Conservation (phyloP, 2,797 vertebrate species). For the Pipistrellus kuhlii region DNA sequence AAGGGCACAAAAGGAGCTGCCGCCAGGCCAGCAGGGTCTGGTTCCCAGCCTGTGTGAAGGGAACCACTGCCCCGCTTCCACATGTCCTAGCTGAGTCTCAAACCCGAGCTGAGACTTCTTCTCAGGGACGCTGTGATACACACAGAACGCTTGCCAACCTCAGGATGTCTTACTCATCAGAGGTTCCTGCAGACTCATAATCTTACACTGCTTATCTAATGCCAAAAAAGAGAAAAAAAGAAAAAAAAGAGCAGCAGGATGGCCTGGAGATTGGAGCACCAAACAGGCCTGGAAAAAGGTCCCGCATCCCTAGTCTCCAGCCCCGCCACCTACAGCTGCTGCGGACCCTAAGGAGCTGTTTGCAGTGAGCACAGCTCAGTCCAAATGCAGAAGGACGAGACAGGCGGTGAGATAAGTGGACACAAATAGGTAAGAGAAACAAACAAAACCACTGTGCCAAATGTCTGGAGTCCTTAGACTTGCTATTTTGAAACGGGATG, state of each 20-base stretch:
- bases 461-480: neutral
- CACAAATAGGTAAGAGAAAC: neutral
- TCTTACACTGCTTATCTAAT: neutral
- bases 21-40: neutral
- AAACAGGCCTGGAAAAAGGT: conserved; percentile 4
- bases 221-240: neutral
- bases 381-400: neutral
- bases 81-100: conserved; percentile 4
- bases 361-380: neutral
- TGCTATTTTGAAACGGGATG: conserved; percentile 4
- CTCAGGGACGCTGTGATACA: neutral
- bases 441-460: neutral
- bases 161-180: neutral
- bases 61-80: neutral
- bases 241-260: neutral
- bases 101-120: conserved; percentile 5
- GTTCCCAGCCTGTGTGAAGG: neutral
- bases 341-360: neutral
- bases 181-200: neutral
- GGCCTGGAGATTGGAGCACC: neutral
- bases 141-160: neutral
- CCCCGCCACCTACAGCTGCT: neutral
- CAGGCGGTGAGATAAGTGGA: neutral
- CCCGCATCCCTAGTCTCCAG: neutral
- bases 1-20: conserved; percentile 7